Evolutionary conservation across 2,113 vertebrate genomes (phyloP).

Genomic region (Poeciliopsis retropinna): DNA sequence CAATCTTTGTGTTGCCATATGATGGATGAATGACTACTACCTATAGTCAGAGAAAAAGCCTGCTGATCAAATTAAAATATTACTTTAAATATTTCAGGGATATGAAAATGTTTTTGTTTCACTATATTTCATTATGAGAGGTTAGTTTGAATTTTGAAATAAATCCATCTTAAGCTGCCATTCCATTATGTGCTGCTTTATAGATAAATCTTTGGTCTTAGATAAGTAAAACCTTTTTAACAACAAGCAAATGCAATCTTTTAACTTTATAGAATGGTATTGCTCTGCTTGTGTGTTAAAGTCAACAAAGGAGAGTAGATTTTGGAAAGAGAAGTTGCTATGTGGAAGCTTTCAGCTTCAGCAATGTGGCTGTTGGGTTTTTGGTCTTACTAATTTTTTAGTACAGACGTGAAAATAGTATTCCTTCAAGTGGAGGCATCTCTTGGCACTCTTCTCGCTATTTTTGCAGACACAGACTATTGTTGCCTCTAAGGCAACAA

Average conservation of each 20-base stretch:
- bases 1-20: too few species aligned
- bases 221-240: neutral
- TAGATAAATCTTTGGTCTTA: neutral
- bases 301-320: too few species aligned
- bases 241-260: slow-evolving; percentile 4
- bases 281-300: neutral
- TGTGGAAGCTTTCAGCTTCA: slow-evolving; percentile 21
- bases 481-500: slow-evolving; percentile 26
- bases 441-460: neutral
- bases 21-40: too few species aligned
- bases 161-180: too few species aligned
- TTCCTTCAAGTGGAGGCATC: slow-evolving; percentile 11
- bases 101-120: neutral
- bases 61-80: neutral
- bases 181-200: too few species aligned
- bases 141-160: neutral
- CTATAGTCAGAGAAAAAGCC: neutral
- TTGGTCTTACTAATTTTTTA: slow-evolving; percentile 42
- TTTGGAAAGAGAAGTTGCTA: neutral
- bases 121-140: neutral
- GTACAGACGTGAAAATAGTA: slow-evolving; percentile 8
- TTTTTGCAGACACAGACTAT: slow-evolving; percentile 24
- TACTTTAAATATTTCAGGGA: neutral
- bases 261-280: neutral
- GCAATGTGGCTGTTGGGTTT: slow-evolving; percentile 25